These are phyloP conservation scores for Caenorhabditis remanei DNA, from an alignment of 1,140 invertebrate genomes.

Conservation along the genomic window DNA sequence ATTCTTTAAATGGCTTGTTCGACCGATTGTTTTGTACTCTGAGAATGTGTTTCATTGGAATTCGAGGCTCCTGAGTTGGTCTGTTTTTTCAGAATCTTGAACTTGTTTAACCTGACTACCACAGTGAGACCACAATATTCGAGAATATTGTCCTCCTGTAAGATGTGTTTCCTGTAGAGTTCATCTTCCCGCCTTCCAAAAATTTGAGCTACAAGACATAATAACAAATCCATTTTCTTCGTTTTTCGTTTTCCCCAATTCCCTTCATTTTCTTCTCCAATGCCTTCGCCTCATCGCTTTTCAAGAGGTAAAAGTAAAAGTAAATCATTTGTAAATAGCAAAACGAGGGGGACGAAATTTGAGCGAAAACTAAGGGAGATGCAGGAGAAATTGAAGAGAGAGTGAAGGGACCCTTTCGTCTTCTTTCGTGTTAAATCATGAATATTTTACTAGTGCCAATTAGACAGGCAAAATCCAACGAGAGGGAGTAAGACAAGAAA, in stretches of 20 bases:
- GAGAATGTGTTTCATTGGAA: no score
- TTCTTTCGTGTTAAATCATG: slow-evolving; percentile 49
- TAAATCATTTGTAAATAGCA: slow-evolving; percentile 50
- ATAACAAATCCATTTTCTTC: neutral
- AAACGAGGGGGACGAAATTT: slow-evolving; percentile 30
- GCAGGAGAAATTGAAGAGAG: neutral
- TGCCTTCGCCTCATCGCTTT: neutral
- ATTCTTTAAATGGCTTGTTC: no score
- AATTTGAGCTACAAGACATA: neutral
- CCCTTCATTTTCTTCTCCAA: neutral
- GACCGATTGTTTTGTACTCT: no score
- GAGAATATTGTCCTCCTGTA: no score
- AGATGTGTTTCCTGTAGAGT: no score
- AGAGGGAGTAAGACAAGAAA: no score
- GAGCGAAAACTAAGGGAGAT: neutral
- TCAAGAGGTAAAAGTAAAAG: slow-evolving; percentile 10
- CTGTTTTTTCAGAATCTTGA: no score
- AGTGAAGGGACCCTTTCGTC: neutral
- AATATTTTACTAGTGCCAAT: slow-evolving; percentile 57
- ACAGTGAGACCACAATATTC: no score
- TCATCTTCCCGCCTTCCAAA: no score
- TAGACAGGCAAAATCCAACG: slow-evolving; percentile 25
- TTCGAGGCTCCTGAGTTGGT: no score
- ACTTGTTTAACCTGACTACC: no score
- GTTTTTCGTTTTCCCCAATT: neutral